Evolutionary conservation across 2,888 invertebrate species (phyloP), one percentile per base, ranked within the genome.

Genomic region (Caenorhabditis plicata): DNA sequence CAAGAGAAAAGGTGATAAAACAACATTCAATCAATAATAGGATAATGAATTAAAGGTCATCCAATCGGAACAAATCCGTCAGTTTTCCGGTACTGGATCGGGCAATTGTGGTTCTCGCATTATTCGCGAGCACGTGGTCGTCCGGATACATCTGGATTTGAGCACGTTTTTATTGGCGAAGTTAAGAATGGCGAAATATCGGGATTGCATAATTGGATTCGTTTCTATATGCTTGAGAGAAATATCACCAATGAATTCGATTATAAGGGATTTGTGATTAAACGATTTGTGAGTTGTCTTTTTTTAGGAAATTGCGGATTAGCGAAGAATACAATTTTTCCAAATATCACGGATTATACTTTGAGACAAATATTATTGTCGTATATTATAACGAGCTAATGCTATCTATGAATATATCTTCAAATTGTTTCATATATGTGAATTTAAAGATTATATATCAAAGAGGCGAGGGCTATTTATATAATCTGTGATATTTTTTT

Each of bases 81-180:
- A 1, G 62, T 62, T 2, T 72, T 60, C 51, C 68, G 72, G 9
- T 68, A 25, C 26, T 72, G 72, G 72, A 46, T 72, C 17, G 69
- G 68, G 11, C 72, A 72, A 53, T 79, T 85, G 7, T 85, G 85
- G 85, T 85, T 85, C 68, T 88, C 87, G 27, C 85, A 90, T 70
- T 94, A 91, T 81, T 88, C 91, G 0, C 85, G 92, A 61, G 89
- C 26, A 86, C 86, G 73, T 4, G 74, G 80, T 25, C 87, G 87
- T 79, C 86, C 89, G 20, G 89, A 92, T 56, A 92, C 92, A 73
- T 89, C 89, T 32, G 93, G 91, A 1, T 93, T 93, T 80, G 93
- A 94, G 82, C 93, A 94, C 78, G 87, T 92, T 20, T 92, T 93
- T 82, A 86, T 92, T 2, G 89, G 91, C 0, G 93, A 94, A 85